These are phyloP conservation scores for Morelia viridis DNA, from an alignment of 2,797 vertebrate species.

Conservation along the genomic window DNA sequence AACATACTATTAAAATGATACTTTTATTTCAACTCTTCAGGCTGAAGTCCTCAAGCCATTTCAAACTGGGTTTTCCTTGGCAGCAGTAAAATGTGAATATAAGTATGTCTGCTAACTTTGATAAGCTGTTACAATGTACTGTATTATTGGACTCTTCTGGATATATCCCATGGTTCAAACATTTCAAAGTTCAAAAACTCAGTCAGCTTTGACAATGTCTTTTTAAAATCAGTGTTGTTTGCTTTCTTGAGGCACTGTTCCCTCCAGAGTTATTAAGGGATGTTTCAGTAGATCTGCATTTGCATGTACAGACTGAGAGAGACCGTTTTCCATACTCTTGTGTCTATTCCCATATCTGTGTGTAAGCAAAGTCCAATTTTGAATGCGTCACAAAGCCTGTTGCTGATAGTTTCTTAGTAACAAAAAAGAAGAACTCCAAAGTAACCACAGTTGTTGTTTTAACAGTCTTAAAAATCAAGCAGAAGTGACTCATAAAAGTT, in stretches of 20 bases:
- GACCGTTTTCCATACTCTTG: background rate
- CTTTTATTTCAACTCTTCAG: background rate
- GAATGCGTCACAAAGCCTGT: background rate
- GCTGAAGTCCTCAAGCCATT: background rate
- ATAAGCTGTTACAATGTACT: background rate
- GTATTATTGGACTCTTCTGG: background rate
- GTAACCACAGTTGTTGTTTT: background rate
- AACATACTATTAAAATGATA: slow-evolving; percentile 8
- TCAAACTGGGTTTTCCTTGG: background rate
- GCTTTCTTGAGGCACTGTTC: background rate
- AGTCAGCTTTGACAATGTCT: background rate
- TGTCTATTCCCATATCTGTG: background rate
- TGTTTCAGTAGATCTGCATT: background rate
- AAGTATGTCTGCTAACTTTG: background rate
- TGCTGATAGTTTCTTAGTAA: background rate
- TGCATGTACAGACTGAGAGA: background rate
- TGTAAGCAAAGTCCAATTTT: background rate
- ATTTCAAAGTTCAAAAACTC: background rate
- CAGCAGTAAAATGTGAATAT: background rate
- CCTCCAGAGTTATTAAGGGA: background rate
- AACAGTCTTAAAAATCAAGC: background rate
- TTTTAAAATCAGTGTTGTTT: background rate
- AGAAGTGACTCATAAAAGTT: background rate
- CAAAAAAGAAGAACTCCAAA: background rate
- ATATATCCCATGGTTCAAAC: background rate